A percentile compares a stretch with the other conserved stretches of the same genome.
These are phyloP conservation scores for Mobula birostris DNA, from an alignment of 2,113 vertebrate species.

Conservation along the genomic window DNA sequence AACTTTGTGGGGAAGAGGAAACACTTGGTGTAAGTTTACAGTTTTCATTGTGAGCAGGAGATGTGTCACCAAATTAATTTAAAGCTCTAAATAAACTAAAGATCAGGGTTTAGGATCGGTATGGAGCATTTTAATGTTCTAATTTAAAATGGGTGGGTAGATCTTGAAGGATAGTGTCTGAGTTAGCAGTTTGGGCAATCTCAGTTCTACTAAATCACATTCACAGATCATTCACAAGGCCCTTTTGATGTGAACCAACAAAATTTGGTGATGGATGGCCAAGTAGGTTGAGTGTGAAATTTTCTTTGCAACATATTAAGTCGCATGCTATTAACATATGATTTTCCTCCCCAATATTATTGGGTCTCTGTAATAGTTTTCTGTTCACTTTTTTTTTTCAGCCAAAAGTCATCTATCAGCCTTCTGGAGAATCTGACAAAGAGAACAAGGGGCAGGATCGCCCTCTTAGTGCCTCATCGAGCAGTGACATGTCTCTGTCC, in stretches of 20 bases:
- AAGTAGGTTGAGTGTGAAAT: not conserved
- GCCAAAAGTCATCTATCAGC: constrained; percentile 77
- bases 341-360: not conserved
- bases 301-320: not conserved
- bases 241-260: not conserved
- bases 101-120: not conserved
- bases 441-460: constrained; percentile 85
- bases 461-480: constrained; percentile 80
- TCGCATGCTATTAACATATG: not conserved
- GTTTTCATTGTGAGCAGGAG: not conserved
- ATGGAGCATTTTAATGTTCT: too few relatives aligned
- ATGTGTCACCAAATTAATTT: not conserved
- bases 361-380: not conserved
- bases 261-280: not conserved
- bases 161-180: too few relatives aligned
- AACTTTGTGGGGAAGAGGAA: not conserved
- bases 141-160: too few relatives aligned
- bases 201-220: not conserved
- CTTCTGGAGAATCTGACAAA: constrained; percentile 96
- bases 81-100: not conserved
- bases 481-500: constrained; percentile 82
- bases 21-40: not conserved
- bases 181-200: not conserved
- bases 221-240: not conserved
- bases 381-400: constrained; percentile 38